Percentiles rank a stretch among this genome's conserved stretches.
These are phyloP conservation scores for Epinephelus awoara DNA, from an alignment of 2,797 vertebrate species.

Conservation along the genomic window DNA sequence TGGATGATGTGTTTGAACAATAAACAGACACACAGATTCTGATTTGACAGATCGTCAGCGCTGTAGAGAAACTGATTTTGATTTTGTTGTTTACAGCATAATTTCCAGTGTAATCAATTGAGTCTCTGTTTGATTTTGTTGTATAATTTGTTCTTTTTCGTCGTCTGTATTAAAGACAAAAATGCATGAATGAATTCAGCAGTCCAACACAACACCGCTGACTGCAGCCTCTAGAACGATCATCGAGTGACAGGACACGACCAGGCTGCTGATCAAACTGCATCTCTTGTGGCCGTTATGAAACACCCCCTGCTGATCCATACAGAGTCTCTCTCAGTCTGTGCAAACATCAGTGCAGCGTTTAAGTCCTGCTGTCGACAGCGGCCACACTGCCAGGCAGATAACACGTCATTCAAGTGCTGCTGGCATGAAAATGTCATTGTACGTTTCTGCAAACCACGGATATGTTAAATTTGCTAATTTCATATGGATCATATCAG, in stretches of 20 bases:
- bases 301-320: neutral
- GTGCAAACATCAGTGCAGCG: neutral
- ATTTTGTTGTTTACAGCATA: neutral
- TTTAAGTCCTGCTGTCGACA: neutral
- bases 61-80: neutral
- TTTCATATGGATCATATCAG: too few relatives aligned
- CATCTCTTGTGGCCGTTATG: neutral
- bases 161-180: slow-evolving; percentile 9
- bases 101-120: neutral
- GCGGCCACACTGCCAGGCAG: neutral
- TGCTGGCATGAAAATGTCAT: neutral
- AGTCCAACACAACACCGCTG: neutral
- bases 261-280: neutral
- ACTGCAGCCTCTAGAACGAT: neutral
- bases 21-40: neutral
- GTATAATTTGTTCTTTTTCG: neutral
- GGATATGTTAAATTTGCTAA: too few relatives aligned
- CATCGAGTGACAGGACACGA: neutral
- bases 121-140: neutral
- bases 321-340: neutral
- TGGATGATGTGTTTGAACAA: neutral
- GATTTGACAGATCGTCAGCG: neutral
- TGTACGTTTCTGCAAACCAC: too few relatives aligned
- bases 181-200: slow-evolving; percentile 12
- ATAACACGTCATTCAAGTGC: neutral